Base-by-base conservation (phyloP, 1,140 invertebrate species). In the Drosophila lacertosa region DNA sequence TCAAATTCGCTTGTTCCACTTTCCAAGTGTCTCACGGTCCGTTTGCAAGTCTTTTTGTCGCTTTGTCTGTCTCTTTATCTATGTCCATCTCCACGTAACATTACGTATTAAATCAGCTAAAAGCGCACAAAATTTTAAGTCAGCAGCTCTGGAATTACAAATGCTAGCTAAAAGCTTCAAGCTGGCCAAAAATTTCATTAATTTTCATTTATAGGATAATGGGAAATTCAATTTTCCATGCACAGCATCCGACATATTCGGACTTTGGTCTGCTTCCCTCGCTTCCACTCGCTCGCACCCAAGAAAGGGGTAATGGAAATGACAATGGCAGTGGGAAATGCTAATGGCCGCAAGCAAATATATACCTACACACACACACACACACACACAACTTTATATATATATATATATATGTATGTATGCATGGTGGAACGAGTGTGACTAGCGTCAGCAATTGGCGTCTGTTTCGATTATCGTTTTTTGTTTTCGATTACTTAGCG, bases 151-250 rank as follows among this genome's bases (percentile, higher is more conserved):
- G 48, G 47, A 57, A 71, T 65, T 58, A 65, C 68, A 66, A 71
- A 71, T 71, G 62, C 35, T 20, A 58, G 67, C 37, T 26, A 26
- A 40, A 33, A 47, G 55, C 48, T 64, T 74, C 22, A 53, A 67
- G 50, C 60, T 35, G 26, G 60, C 53, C 53, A 59, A 63, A 62
- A 50, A 66, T 72, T 69, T 74, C 53, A 77, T 80, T 75, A 77
- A 74, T 76, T 77, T 86, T 81, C 81, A 80, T 80, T 84, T 71
- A 60, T 65, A 74, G 73, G 69, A 67, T 77, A 64, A 76, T 78
- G 79, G 80, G 47, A 75, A 84, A 83, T 83, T 79, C 57, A 84
- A 84, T 83, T 81, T 82, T 40, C 73, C 68, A 71, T 42, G 64
- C 63, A 65, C 51, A 66, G 44, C 26, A 45, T 66, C 67, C 51